Evolutionary conservation across 2,888 invertebrate genomes (phyloP), one percentile per base, ranked within the genome.

Genomic region (Temnothorax rugatulus): DNA sequence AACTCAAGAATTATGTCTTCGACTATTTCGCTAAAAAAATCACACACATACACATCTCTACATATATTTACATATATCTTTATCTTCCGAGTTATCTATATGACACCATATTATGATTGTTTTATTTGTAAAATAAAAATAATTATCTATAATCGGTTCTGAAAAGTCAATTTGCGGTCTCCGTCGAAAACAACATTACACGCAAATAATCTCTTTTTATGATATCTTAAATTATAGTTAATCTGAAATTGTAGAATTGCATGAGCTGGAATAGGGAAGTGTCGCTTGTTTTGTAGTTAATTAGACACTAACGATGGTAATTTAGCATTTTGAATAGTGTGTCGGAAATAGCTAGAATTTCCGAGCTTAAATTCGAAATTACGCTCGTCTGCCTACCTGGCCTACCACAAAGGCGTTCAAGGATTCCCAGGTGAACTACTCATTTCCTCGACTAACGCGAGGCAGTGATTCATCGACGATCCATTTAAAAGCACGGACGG

Each of bases 361-460:
- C 41, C 76, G 18, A 41, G 54, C 3, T 68, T 15, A 68, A 77
- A 47, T 44, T 57, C 71, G 54, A 57, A 79, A 69, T 79, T 79
- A 79, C 76, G 54, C 15, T 79, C 57, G 79, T 69, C 79, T 69
- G 69, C 54, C 25, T 52, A 18, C 25, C 13, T 69, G 57, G 69
- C 54, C 25, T 52, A 18, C 25, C 13, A 57, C 57, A 79, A 69
- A 69, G 41, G 54, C 57, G 29, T 38, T 77, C 77, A 77, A 79
- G 79, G 71, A 69, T 79, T 69, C 29, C 25, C 79, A n/a, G 57
- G 69, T 52, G 54, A 68, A 68, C 69, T 57, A 57, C 29, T 57
- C 79, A 69, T 69, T 79, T 69, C 44, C 79, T 79, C 69, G 57
- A 57, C n/a, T 79, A 69, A 79, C n/a, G 57, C 54, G 44, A 76